Percentiles rank a stretch among this genome's conserved stretches.
phyloP scores from a whole-genome alignment of 2,113 vertebrate genomes.

The Trichechus manatus region DNA sequence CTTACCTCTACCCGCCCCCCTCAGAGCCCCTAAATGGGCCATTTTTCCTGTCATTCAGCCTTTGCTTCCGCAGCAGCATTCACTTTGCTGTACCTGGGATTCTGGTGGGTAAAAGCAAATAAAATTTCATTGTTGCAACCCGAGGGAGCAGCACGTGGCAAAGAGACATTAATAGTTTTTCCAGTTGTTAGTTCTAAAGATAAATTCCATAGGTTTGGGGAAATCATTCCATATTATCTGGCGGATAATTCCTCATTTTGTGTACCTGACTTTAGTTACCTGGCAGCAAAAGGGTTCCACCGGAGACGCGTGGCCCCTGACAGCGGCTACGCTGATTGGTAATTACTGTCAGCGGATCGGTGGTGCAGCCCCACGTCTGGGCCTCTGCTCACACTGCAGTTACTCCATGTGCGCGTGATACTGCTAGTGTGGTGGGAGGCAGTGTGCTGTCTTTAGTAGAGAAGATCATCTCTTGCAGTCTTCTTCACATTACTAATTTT shows the following conservation, averaged over 20 bases:
- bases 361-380: background rate
- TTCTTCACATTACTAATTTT: background rate
- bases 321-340: background rate
- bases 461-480: background rate
- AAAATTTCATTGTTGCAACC: background rate
- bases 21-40: background rate
- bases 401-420: rapidly evolving
- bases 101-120: background rate
- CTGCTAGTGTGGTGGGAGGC: background rate
- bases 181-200: background rate
- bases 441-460: background rate
- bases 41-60: background rate
- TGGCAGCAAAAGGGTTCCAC: background rate
- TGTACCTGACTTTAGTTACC: background rate
- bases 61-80: background rate
- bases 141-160: background rate
- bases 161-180: background rate
- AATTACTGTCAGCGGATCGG: background rate
- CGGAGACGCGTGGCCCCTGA: background rate
- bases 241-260: background rate
- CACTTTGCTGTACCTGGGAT: background rate
- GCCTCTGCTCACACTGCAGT: background rate
- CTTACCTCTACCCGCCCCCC: rapidly evolving
- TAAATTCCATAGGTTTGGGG: background rate
- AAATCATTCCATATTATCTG: background rate